A percentile compares a stretch with the other conserved stretches of the same genome.
These are phyloP conservation scores for Oncorhynchus masou DNA, from an alignment of 2,113 vertebrate species.

Conservation along the genomic window DNA sequence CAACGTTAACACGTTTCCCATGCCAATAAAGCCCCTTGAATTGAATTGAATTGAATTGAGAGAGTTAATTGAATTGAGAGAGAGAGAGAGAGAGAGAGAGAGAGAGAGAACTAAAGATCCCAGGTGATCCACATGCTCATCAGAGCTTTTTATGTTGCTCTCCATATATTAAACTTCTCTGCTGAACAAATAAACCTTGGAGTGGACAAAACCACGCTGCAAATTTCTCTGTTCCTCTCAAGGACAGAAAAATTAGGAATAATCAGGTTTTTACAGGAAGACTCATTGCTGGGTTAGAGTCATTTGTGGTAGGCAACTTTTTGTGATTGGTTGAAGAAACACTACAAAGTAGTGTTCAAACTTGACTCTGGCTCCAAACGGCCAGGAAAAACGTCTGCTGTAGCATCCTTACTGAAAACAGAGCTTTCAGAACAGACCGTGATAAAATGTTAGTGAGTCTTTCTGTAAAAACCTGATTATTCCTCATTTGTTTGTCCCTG, in stretches of 20 bases:
- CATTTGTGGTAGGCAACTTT: constrained; percentile 14
- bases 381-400: neutral
- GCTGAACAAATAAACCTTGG: constrained; percentile 16
- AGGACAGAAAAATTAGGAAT: constrained; percentile 14
- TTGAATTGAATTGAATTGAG: neutral
- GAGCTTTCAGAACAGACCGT: neutral
- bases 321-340: constrained; percentile 9
- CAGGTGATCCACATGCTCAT: constrained; percentile 1
- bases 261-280: constrained; percentile 34
- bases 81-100: neutral
- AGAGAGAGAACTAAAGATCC: neutral
- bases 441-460: neutral
- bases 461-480: constrained; percentile 40
- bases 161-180: constrained; percentile 15
- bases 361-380: constrained; percentile 10
- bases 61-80: neutral
- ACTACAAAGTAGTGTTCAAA: neutral
- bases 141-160: constrained; percentile 12
- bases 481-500: neutral
- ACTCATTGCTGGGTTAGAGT: constrained; percentile 23
- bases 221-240: constrained; percentile 1
- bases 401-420: neutral
- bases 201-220: neutral
- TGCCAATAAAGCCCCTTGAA: no score
- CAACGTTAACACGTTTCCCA: no score